These are phyloP conservation scores for Drosophila mulleri DNA, from an alignment of 2,888 invertebrate species.

Conservation along the genomic window DNA sequence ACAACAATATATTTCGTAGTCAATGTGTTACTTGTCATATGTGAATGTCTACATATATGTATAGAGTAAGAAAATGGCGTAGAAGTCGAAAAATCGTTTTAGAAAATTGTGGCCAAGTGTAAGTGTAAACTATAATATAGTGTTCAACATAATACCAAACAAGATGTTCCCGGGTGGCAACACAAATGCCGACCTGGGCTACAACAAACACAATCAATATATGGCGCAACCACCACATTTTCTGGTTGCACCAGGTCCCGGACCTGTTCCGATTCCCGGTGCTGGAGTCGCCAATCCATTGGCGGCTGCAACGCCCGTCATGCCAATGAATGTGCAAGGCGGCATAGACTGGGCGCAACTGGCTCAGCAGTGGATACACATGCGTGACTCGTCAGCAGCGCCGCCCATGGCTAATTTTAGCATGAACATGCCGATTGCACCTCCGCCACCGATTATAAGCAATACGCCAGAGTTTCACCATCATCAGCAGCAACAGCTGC, in stretches of 20 bases:
- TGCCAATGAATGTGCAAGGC: constrained; percentile 67
- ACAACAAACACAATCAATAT: constrained; percentile 84
- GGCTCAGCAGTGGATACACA: constrained; percentile 99
- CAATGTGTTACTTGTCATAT: constrained; percentile 22
- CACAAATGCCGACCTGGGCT: constrained; percentile 76
- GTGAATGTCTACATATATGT: constrained; percentile 38
- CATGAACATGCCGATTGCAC: constrained; percentile 87
- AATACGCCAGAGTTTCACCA: constrained; percentile 48
- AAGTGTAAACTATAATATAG: constrained; percentile 13
- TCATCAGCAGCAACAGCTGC: constrained; percentile 18
- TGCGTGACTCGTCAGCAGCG: constrained; percentile 88
- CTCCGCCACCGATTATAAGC: constrained; percentile 86
- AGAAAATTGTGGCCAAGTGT: constrained; percentile 30
- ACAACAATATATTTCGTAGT: not conserved
- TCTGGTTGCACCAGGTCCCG: constrained; percentile 86
- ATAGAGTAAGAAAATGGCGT: constrained; percentile 66
- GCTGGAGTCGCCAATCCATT: constrained; percentile 25
- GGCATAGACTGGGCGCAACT: constrained; percentile 98
- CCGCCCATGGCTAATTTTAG: constrained; percentile 51
- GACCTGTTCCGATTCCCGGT: constrained; percentile 22
- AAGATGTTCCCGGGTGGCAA: constrained; percentile 83
- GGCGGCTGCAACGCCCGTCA: constrained; percentile 23
- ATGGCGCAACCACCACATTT: constrained; percentile 87
- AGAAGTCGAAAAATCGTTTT: constrained; percentile 36
- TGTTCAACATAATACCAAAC: constrained; percentile 3